A percentile compares a stretch with the other conserved stretches of the same genome.
Evolutionary conservation across 2,113 vertebrate species (phyloP).

Genomic region (Trachemys scripta): DNA sequence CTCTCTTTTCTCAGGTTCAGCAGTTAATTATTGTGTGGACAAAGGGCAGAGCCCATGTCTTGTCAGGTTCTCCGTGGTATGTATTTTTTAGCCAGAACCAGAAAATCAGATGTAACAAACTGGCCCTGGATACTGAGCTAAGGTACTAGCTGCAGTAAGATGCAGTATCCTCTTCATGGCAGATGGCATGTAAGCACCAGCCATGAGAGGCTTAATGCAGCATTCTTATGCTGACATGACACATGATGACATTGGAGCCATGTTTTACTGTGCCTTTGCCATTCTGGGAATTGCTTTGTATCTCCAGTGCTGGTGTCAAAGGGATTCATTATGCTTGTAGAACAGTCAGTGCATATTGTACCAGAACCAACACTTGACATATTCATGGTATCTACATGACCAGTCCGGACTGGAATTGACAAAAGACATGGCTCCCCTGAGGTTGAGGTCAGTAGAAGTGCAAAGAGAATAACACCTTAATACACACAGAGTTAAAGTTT

Average conservation of each 20-base stretch:
- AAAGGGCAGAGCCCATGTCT: neutral
- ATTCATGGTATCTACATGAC: accelerated
- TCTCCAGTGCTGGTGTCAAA: neutral
- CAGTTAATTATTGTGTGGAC: neutral
- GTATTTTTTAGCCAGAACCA: neutral
- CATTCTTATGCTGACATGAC: neutral
- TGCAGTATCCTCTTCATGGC: neutral
- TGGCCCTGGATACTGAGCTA: neutral
- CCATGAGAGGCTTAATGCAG: neutral
- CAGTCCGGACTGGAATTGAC: neutral
- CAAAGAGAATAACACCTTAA: neutral
- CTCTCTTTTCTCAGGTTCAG: neutral
- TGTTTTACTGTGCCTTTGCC: neutral
- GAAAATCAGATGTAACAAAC: conserved; percentile 12
- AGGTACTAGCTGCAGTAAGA: neutral
- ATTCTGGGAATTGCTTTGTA: neutral
- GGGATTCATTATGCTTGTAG: neutral
- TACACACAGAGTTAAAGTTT: neutral
- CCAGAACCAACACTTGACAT: neutral
- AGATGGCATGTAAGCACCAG: neutral
- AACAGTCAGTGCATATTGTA: neutral
- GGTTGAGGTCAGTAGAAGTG: neutral
- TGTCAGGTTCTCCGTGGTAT: neutral
- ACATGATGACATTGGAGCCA: neutral
- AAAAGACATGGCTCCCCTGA: neutral